Percentiles rank a stretch among this genome's conserved stretches.
These are phyloP conservation scores for Panurus biarmicus DNA, from an alignment of 2,113 vertebrate species.

Conservation along the genomic window DNA sequence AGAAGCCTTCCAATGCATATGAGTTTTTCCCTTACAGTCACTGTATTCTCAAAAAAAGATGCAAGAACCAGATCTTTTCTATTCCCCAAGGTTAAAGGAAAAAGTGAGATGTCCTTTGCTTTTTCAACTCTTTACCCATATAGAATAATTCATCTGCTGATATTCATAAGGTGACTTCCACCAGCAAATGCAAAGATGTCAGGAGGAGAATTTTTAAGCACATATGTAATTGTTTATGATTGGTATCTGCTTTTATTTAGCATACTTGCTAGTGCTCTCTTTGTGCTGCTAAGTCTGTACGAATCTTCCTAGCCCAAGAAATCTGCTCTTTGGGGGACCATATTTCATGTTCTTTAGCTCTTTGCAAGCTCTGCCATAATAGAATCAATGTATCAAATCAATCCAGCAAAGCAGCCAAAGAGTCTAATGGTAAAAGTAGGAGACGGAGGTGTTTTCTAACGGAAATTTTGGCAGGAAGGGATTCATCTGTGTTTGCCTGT, in stretches of 20 bases:
- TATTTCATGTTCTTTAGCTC: constrained; percentile 52
- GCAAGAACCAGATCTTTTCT: constrained; percentile 62
- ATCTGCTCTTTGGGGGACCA: constrained; percentile 34
- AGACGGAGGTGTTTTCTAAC: background rate
- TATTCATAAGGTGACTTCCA: constrained; percentile 68
- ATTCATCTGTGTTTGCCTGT: background rate
- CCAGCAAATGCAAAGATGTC: constrained; percentile 58
- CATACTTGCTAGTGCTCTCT: constrained; percentile 44
- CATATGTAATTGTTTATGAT: constrained; percentile 67
- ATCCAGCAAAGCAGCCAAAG: background rate
- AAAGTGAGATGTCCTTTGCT: constrained; percentile 70
- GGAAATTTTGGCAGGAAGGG: constrained; percentile 25
- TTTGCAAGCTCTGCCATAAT: constrained; percentile 46
- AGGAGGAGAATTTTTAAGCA: constrained; percentile 60
- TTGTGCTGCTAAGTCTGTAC: constrained; percentile 14
- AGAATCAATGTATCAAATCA: constrained; percentile 61
- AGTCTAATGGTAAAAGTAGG: background rate
- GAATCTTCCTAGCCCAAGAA: constrained; percentile 8
- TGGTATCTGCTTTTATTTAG: constrained; percentile 69
- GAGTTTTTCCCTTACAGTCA: constrained; percentile 37
- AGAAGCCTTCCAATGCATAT: constrained; percentile 45
- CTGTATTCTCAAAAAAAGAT: constrained; percentile 58
- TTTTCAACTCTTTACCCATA: constrained; percentile 57
- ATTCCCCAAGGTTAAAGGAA: constrained; percentile 74
- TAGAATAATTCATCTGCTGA: constrained; percentile 74